These are phyloP conservation scores for Sus cebifrons DNA, from an alignment of 2,797 vertebrate species.

Conservation along the genomic window DNA sequence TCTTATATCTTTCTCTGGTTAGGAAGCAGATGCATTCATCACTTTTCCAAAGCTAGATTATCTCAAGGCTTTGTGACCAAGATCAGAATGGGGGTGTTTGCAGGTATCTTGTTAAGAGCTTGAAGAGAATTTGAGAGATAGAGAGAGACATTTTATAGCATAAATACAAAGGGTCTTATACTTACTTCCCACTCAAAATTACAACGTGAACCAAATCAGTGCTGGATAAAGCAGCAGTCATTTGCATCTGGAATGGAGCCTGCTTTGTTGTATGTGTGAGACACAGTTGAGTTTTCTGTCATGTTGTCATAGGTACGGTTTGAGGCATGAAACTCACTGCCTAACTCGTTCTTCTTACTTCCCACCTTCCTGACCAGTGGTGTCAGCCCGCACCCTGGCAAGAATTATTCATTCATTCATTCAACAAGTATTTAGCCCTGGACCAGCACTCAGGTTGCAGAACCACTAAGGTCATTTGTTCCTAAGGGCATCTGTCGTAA, in stretches of 20 bases:
- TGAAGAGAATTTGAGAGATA: background rate
- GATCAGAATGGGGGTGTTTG: background rate
- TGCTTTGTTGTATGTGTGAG: background rate
- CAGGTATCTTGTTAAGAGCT: slow-evolving; percentile 5
- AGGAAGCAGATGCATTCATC: background rate
- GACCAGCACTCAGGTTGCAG: background rate
- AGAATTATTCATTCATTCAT: slow-evolving; percentile 15
- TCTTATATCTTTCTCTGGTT: slow-evolving; percentile 47
- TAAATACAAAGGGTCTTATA: slow-evolving; percentile 18
- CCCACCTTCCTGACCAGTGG: background rate
- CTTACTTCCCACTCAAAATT: background rate
- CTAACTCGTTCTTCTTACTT: background rate
- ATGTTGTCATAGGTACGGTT: background rate
- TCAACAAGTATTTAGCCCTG: background rate
- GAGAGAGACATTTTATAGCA: background rate
- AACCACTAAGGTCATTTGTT: background rate
- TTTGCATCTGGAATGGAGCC: background rate
- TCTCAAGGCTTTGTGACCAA: background rate
- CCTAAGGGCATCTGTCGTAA: background rate
- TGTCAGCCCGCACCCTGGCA: background rate
- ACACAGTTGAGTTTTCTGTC: background rate
- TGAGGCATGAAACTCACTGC: background rate
- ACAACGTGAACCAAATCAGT: background rate
- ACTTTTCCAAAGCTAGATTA: slow-evolving; percentile 23
- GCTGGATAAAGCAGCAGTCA: background rate